Conservation (phyloP, 2,797 vertebrate genomes). For the Siniperca undulata region DNA sequence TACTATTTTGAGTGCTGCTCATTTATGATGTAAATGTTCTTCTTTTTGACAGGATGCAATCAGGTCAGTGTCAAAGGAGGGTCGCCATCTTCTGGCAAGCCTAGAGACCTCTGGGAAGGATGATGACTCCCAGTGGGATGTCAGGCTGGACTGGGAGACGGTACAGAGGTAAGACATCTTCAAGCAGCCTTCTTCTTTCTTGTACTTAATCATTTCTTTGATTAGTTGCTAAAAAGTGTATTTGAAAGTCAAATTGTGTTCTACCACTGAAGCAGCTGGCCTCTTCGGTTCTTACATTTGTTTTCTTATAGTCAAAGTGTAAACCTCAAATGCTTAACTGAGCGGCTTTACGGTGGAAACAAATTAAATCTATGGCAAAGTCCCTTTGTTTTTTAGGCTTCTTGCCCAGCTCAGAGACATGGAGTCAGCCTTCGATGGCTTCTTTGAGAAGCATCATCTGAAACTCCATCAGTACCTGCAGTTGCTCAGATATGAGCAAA, state of each 20-base stretch:
- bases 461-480: constrained; percentile 97
- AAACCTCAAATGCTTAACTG: not conserved
- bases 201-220: not conserved
- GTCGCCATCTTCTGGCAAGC: constrained; percentile 89
- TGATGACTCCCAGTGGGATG: constrained; percentile 83
- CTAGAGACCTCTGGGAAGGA: constrained; percentile 88
- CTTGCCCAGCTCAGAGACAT: constrained; percentile 94
- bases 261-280: too few relatives aligned
- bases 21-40: not conserved
- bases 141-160: constrained; percentile 92
- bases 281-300: not conserved
- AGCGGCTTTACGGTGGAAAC: not conserved
- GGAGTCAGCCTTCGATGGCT: constrained; percentile 97
- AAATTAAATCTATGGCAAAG: not conserved
- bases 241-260: not conserved
- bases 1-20: constrained; percentile 10
- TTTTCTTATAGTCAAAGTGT: not conserved
- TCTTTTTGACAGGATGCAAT: constrained; percentile 89
- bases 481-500: constrained; percentile 93
- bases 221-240: not conserved
- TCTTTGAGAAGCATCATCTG: constrained; percentile 97
- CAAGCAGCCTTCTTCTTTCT: not conserved
- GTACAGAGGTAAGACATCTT: constrained; percentile 88
- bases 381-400: constrained; percentile 83
- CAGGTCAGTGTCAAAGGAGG: constrained; percentile 92